A percentile compares a stretch with the other conserved stretches of the same genome.
Conservation (phyloP, 2,888 invertebrate species). For the Chromoteleia sp. region DNA sequence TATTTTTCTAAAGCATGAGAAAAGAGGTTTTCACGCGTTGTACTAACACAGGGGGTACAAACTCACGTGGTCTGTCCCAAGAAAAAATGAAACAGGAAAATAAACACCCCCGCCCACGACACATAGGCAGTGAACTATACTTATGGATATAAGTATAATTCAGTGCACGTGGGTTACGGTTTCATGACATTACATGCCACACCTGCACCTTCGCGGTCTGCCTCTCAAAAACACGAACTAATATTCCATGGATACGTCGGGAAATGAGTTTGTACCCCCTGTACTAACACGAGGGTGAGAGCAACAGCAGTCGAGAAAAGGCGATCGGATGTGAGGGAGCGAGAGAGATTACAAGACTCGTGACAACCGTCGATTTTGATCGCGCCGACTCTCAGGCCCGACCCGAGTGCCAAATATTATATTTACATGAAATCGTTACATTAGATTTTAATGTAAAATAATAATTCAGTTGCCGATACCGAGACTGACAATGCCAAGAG, state of each 20-base stretch:
- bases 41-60: constrained; percentile 62
- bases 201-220: too few relatives aligned
- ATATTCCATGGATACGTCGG: too few relatives aligned
- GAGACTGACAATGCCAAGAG: constrained; percentile 38
- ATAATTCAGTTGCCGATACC: not conserved
- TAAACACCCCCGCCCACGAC: too few relatives aligned
- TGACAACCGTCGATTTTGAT: constrained; percentile 24
- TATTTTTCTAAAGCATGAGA: constrained; percentile 66
- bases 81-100: too few relatives aligned
- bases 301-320: not conserved
- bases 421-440: too few relatives aligned
- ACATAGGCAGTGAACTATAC: too few relatives aligned
- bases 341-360: constrained; percentile 33
- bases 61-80: too few relatives aligned
- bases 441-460: constrained; percentile 3
- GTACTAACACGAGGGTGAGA: constrained; percentile 55
- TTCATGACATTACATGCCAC: too few relatives aligned
- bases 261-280: too few relatives aligned
- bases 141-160: too few relatives aligned
- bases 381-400: constrained; percentile 14
- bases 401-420: constrained; percentile 43
- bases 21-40: constrained; percentile 58
- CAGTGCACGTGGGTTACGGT: too few relatives aligned
- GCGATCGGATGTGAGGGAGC: not conserved
- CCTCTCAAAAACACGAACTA: too few relatives aligned